These are phyloP conservation scores for Microctonus aethiopoides DNA, from an alignment of 2,888 invertebrate species.

Conservation along the genomic window DNA sequence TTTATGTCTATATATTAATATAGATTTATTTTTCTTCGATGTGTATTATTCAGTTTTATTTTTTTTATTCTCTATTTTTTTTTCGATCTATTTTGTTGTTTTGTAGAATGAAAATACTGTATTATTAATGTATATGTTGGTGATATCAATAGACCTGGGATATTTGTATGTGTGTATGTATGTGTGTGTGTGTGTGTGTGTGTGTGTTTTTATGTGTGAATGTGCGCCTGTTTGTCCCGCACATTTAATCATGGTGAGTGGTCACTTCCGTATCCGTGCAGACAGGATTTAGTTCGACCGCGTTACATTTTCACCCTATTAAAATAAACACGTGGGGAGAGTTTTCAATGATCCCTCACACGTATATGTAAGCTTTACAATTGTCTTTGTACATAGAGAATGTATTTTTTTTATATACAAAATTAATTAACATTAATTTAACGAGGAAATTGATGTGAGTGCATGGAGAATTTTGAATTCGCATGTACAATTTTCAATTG, in stretches of 20 bases:
- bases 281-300: conserved; percentile 1
- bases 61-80: too few species aligned
- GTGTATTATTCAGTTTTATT: too few species aligned
- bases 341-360: conserved; percentile 12
- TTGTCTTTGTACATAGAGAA: conserved; percentile 26
- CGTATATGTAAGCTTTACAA: too few species aligned
- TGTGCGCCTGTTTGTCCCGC: conserved; percentile 1
- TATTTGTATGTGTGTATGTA: neutral
- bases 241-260: conserved; percentile 41
- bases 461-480: conserved; percentile 44
- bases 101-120: neutral
- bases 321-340: conserved; percentile 22
- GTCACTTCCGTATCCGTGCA: conserved; percentile 17
- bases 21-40: too few species aligned
- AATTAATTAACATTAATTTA: conserved; percentile 48
- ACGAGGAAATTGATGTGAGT: conserved; percentile 51
- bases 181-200: neutral
- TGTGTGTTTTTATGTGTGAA: neutral
- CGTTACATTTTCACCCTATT: conserved; percentile 13
- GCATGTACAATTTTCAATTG: conserved; percentile 39
- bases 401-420: conserved; percentile 30
- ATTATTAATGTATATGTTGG: neutral
- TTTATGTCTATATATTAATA: too few species aligned
- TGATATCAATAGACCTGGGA: neutral
- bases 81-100: neutral